A percentile compares a stretch with the other conserved stretches of the same genome.
These are phyloP conservation scores for Meleagris gallopavo DNA, from an alignment of 2,113 vertebrate species.

Conservation along the genomic window DNA sequence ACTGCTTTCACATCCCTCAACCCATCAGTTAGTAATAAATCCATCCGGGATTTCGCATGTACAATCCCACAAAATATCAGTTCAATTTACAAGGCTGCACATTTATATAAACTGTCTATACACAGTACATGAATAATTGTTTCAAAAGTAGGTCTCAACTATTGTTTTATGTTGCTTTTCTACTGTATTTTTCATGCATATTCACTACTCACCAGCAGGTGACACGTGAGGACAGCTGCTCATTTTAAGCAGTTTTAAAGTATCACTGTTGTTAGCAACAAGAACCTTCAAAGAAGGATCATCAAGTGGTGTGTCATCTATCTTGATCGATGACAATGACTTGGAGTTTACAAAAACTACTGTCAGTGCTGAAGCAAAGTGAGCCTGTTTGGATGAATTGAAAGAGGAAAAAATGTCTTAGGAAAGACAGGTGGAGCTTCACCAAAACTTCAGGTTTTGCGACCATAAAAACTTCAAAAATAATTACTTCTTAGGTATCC, in stretches of 20 bases:
- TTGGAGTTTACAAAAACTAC: slow-evolving; percentile 88
- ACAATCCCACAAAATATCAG: background rate
- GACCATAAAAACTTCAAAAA: background rate
- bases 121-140: background rate
- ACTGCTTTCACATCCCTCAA: background rate
- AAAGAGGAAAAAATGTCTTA: background rate
- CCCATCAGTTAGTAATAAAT: background rate
- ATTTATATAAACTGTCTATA: no score
- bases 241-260: slow-evolving; percentile 85
- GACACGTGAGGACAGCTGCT: slow-evolving; percentile 88
- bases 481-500: background rate
- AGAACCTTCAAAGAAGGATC: slow-evolving; percentile 88
- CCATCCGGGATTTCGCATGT: background rate
- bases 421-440: background rate
- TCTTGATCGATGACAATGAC: slow-evolving; percentile 85
- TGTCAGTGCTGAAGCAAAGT: slow-evolving; percentile 85
- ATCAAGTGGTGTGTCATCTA: slow-evolving; percentile 85
- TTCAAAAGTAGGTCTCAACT: background rate
- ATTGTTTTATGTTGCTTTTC: background rate
- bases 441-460: background rate
- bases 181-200: background rate
- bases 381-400: slow-evolving; percentile 73
- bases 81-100: background rate
- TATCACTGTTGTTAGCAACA: slow-evolving; percentile 86
- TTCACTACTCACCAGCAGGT: slow-evolving; percentile 80